Evolutionary conservation across 2,888 invertebrate genomes (phyloP).

Genomic region (Pammene aurita): DNA sequence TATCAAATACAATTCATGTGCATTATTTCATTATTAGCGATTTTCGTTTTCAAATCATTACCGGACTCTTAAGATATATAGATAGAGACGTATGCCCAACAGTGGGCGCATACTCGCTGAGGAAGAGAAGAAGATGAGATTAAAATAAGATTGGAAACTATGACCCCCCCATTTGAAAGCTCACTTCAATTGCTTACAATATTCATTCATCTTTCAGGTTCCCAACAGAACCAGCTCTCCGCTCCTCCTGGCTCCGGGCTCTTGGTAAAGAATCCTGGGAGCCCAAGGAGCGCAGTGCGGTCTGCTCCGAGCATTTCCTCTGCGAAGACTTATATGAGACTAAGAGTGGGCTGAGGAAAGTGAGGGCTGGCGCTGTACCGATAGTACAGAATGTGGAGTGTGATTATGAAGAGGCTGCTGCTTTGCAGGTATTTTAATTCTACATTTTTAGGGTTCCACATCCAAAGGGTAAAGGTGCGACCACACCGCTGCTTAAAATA

Average conservation of each 20-base stretch:
- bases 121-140: too few relatives aligned
- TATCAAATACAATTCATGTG: too few relatives aligned
- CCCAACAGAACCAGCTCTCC: constrained; percentile 57
- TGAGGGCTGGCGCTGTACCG: constrained; percentile 65
- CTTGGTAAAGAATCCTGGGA: constrained; percentile 59
- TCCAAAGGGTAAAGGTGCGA: too few relatives aligned
- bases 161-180: too few relatives aligned
- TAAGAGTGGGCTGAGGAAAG: constrained; percentile 60
- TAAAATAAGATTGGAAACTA: too few relatives aligned
- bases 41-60: too few relatives aligned
- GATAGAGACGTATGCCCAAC: too few relatives aligned
- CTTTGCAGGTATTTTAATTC: constrained; percentile 48
- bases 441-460: background rate
- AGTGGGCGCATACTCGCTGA: too few relatives aligned
- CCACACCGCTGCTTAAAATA: too few relatives aligned
- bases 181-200: background rate
- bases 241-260: constrained; percentile 63
- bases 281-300: constrained; percentile 59
- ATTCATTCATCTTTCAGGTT: constrained; percentile 54
- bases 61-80: too few relatives aligned
- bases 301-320: constrained; percentile 70
- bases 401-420: constrained; percentile 47
- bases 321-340: constrained; percentile 66
- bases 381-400: constrained; percentile 52
- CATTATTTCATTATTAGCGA: too few relatives aligned